Evolutionary conservation across 2,888 invertebrate species (phyloP), one percentile per base, ranked within the genome.

Genomic region (Drosophila prostipennis): DNA sequence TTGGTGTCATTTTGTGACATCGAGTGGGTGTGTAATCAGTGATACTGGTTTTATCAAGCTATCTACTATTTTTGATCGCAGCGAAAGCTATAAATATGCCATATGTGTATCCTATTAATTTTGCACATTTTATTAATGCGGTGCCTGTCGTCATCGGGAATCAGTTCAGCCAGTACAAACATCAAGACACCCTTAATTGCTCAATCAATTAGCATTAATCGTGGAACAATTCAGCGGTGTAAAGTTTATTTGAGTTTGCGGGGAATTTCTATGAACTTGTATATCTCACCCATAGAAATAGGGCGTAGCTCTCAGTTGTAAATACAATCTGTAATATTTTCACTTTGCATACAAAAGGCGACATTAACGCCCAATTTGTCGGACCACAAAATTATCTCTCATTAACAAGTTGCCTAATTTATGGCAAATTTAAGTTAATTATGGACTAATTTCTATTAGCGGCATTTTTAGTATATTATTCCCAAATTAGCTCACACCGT

Each of bases 171-270:
- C 32, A 36, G 59, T 26, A 43, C 36, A n/a, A 51, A 39, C 34
- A 52, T 40, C 19, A 43, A 51, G 52, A 60, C 49, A 19, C 39
- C 26, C n/a, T 43, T 42, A 74, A 72, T 79, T 64, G 46, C 54
- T 39, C 37, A n/a, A 16, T 53, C 63, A 80, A 80, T 82, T 80
- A 83, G 68, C 88, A 64, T 39, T 67, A 64, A 79, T 85, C 79
- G 60, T 26, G 36, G 13, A 46, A 53, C 60, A 77, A 79, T 82
- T 83, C 71, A n/a, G n/a, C 51, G 19, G 54, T 23, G 51, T 61
- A 42, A 57, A 71, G 61, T 56, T 72, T 65, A 67, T 26, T 52
- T 48, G 37, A 52, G n/a, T 37, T n/a, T 32, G 37, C 10, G 29
- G n/a, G 16, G 19, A 48, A 42, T 29, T 32, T 29, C 4, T 23